Percentiles rank a stretch among this genome's conserved stretches.
phyloP scores from a whole-genome alignment of 2,113 vertebrate genomes.

The Fulmarus glacialis region DNA sequence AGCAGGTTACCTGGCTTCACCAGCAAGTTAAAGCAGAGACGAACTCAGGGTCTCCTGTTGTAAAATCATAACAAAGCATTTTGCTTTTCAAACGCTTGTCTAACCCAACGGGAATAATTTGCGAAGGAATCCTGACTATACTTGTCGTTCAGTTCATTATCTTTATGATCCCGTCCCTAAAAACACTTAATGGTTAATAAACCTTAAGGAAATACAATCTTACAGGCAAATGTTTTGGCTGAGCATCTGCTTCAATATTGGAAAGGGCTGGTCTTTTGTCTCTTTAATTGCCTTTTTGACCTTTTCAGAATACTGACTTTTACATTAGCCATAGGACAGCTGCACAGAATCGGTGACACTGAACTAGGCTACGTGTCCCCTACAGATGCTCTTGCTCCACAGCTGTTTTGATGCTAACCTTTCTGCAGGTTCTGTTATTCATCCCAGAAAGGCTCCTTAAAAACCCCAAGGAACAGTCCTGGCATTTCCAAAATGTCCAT shows the following conservation, averaged over 20 bases:
- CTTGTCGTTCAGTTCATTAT: conserved; percentile 12
- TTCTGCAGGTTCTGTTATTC: neutral
- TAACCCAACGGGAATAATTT: neutral
- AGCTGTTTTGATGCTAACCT: conserved; percentile 51
- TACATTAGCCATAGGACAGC: conserved; percentile 20
- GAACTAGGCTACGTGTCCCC: neutral
- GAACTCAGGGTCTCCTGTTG: neutral
- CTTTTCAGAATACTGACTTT: conserved; percentile 49
- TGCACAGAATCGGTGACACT: neutral
- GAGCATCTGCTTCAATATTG: neutral
- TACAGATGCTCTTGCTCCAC: neutral
- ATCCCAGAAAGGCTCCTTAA: neutral
- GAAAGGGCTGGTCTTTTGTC: conserved; percentile 5
- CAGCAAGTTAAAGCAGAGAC: neutral
- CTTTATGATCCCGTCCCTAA: neutral
- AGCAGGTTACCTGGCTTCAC: neutral
- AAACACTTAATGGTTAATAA: conserved; percentile 54
- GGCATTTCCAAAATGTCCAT: neutral
- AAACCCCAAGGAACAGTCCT: neutral
- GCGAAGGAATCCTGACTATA: neutral
- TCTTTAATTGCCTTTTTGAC: conserved; percentile 64
- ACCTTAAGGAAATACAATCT: conserved; percentile 34
- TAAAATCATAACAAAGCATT: neutral
- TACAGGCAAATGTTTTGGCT: conserved; percentile 30
- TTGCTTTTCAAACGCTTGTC: neutral